Evolutionary conservation across 92 coral and sea anemone species (phyloP), one percentile per base, ranked within the genome.

Genomic region (Heliopora coerulea): DNA sequence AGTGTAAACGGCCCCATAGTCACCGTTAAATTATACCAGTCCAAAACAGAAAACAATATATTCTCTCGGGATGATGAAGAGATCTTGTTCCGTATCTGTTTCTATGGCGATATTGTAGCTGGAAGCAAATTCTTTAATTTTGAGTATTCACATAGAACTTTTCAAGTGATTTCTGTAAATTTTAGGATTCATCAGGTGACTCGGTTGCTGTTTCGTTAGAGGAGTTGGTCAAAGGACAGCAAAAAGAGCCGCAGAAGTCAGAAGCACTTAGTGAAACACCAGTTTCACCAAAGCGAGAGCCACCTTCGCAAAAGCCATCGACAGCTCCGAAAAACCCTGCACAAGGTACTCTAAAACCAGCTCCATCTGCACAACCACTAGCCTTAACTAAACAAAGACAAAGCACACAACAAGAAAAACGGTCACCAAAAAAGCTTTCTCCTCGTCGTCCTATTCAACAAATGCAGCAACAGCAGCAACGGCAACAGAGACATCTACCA

Each of bases 141-240:
- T n/a, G n/a, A n/a, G n/a, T n/a, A n/a, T n/a, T n/a, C n/a, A n/a
- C n/a, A n/a, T n/a, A n/a, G n/a, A n/a, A n/a, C n/a, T n/a, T n/a
- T n/a, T n/a, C n/a, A n/a, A n/a, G n/a, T n/a, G 15, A 46, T 46
- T 46, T 46, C 2, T 46, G 12, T 46, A 8, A 6, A 2, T 15
- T 46, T 46, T 8, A 3, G 52, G 15, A 67, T 58, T 30, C 44
- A 67, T 67, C 74, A 26, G 74, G 74, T 24, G 74, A 25, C 26
- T 67, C 59, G 48, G 37, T 10, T 44, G 52, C 70, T 25, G 59
- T 67, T 67, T 67, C 74, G 14, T 27, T 48, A 41, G 74, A 67
- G 18, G 41, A 67, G 24, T 37, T 67, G 49, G 59, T 67, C 19
- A 65, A 39, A 42, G 72, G 21, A 42, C 17, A 49, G 17, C 27